Evolutionary conservation across 2,797 vertebrate species (phyloP), one percentile per base, ranked within the genome.

Genomic region (Acestrorhynchus altus): DNA sequence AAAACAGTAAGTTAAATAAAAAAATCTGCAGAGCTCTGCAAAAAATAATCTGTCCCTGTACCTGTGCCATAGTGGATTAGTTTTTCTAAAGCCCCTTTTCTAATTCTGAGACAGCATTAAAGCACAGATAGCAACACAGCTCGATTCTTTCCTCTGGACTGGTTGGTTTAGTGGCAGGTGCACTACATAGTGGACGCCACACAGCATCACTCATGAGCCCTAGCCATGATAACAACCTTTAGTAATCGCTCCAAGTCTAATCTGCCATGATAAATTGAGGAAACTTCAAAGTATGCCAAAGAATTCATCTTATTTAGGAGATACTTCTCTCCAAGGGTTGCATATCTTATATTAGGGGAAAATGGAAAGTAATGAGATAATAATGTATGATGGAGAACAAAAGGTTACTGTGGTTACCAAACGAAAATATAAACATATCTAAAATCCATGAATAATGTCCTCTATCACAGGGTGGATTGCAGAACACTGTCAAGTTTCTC

Each of bases 191-290:
- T 72, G 76, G 26, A 79, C 63, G 40, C 51, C 74, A 82, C 78
- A 79, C 52, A 44, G 74, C 70, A 73, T 83, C 47, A 70, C 61
- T 87, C 84, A 78, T 82, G 76, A 68, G 77, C 12, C 22, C 61
- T 72, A 57, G 68, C 85, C 79, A 73, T 78, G 39, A 86, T 86
- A 86, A 85, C 82, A 81, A 82, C 56, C 20, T 22, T 84, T 35
- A 72, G 73, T 40, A 82, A 76, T 42, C 73, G 76, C 69, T 80
- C 66, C 59, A 70, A 77, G 75, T 39, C 68, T 85, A 83, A 84
- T 84, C 85, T 87, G 77, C 83, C 65, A 77, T 64, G 79, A 79
- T 72, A 69, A 83, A 77, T 69, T 56, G 60, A 68, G 77, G 63
- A 76, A 84, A 81, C 77, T 80, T 73, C 60, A 24, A 78, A 65